A percentile compares a stretch with the other conserved stretches of the same genome.
Conservation (phyloP, 2,113 vertebrate species). For the Brevimyrus niger region DNA sequence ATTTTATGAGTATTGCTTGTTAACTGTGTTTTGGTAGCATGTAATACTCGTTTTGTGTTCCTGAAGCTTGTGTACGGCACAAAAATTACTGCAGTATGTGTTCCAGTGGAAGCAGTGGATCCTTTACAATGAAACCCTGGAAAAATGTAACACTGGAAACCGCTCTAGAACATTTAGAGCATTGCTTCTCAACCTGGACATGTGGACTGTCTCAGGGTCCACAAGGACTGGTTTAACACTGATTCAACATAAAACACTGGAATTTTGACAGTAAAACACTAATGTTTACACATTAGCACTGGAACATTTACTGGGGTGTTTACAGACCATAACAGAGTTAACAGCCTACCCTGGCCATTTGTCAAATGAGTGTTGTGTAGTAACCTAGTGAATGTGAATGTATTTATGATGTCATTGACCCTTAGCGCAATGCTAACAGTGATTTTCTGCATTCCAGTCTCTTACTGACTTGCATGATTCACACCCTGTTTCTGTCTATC, state of each 20-base stretch:
- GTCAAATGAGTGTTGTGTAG: neutral
- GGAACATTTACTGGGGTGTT: neutral
- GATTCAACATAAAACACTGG: neutral
- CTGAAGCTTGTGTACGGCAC: neutral
- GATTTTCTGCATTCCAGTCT: slow-evolving; percentile 42
- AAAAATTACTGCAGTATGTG: neutral
- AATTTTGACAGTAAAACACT: neutral
- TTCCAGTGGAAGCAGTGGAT: neutral
- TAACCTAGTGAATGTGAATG: neutral
- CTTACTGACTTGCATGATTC: slow-evolving; percentile 50
- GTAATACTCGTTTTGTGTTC: neutral
- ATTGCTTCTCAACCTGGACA: neutral
- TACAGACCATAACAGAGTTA: neutral
- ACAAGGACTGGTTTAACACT: neutral
- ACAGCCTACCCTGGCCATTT: neutral
- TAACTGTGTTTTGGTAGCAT: neutral
- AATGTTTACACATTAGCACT: neutral
- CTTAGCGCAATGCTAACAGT: slow-evolving; percentile 44
- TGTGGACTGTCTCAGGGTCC: neutral
- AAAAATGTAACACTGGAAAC: neutral
- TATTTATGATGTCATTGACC: neutral
- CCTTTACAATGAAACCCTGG: neutral
- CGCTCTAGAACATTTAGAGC: neutral
- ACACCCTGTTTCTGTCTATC: slow-evolving; percentile 54
- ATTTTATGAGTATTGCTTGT: neutral